A percentile compares a stretch with the other conserved stretches of the same genome.
These are phyloP conservation scores for Panthera tigris DNA, from an alignment of 2,113 vertebrate species.

Conservation along the genomic window DNA sequence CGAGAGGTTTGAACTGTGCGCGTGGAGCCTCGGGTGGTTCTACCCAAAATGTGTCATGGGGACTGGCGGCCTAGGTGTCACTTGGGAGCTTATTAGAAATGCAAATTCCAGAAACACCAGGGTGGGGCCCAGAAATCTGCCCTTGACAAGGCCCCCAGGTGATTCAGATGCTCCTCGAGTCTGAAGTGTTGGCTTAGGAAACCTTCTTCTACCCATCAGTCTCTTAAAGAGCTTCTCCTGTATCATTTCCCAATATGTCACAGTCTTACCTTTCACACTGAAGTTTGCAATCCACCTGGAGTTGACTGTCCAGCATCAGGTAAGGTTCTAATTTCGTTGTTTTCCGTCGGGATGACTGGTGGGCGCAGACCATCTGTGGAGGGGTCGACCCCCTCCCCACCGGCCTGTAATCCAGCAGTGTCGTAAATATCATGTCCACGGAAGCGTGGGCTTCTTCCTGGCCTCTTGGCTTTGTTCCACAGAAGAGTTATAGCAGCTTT, in stretches of 20 bases:
- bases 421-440: fast-evolving
- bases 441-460: fast-evolving
- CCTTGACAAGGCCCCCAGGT: neutral
- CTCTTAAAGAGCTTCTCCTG: fast-evolving
- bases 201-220: no score
- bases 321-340: neutral
- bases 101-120: neutral
- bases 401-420: fast-evolving
- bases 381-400: fast-evolving
- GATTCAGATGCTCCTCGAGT: fast-evolving
- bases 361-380: fast-evolving
- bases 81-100: neutral
- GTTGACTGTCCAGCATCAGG: neutral
- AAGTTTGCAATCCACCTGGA: neutral
- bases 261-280: neutral
- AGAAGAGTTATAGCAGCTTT: neutral
- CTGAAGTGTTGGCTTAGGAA: neutral
- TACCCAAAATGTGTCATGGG: fast-evolving
- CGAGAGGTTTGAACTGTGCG: neutral
- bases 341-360: fast-evolving
- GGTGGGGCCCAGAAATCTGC: neutral
- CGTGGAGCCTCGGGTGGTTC: neutral
- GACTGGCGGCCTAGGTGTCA: neutral
- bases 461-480: fast-evolving
- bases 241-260: fast-evolving